These are phyloP conservation scores for Leptinotarsa rubiginosa DNA, from an alignment of 2,888 invertebrate genomes.

Conservation along the genomic window DNA sequence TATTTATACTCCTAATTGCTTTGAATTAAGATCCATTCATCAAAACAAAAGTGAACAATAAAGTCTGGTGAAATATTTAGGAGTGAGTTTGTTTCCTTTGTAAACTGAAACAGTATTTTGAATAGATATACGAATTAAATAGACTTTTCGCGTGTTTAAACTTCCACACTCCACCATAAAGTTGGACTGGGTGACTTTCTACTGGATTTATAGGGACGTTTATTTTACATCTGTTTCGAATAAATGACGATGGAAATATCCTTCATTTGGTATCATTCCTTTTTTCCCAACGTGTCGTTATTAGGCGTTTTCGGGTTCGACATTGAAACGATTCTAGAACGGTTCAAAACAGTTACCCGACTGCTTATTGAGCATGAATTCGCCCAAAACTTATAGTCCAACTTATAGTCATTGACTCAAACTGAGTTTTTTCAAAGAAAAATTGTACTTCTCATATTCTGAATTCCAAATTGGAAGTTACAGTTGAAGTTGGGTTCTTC, in stretches of 20 bases:
- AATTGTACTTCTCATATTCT: no score
- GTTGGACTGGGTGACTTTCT: background rate
- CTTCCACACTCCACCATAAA: background rate
- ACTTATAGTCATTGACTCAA: no score
- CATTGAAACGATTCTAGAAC: background rate
- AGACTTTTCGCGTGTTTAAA: conserved; percentile 14
- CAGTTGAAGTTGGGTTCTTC: no score
- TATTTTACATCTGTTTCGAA: background rate
- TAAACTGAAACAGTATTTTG: conserved; percentile 8
- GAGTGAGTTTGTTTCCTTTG: conserved; percentile 3
- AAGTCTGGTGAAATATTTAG: background rate
- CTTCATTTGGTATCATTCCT: background rate
- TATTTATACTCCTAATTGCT: background rate
- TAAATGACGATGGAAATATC: background rate
- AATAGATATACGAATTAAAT: conserved; percentile 8
- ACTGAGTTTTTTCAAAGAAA: no score
- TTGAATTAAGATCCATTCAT: conserved; percentile 8
- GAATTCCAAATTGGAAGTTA: no score
- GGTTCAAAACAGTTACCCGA: background rate
- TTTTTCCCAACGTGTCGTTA: background rate
- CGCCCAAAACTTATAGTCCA: no score
- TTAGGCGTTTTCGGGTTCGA: background rate
- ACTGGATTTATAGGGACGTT: background rate
- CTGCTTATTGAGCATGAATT: background rate
- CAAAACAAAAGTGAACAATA: conserved; percentile 8